Conservation (phyloP, 1,140 invertebrate species). For the Zaprionus tsacasi region DNA sequence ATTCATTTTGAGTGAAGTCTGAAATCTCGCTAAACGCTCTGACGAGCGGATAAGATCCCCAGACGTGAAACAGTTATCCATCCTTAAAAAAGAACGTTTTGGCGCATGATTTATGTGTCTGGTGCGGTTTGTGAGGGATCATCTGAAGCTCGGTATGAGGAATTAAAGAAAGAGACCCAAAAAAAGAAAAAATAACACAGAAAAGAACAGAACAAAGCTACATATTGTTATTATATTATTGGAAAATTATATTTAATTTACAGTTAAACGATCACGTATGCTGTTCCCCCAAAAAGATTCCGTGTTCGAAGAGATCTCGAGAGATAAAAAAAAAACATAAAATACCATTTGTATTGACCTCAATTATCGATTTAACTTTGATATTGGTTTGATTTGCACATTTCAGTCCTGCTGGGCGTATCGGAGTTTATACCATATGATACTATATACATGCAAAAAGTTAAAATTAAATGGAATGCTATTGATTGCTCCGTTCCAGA, state of each 20-base stretch:
- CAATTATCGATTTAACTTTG: conserved; percentile 84
- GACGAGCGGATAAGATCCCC: conserved; percentile 20
- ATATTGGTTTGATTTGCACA: conserved; percentile 83
- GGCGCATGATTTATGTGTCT: conserved; percentile 75
- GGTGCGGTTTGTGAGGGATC: conserved; percentile 68
- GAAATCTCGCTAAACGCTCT: conserved; percentile 26
- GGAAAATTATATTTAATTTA: conserved; percentile 84
- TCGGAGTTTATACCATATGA: conserved; percentile 18
- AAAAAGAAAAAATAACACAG: background rate
- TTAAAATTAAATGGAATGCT: conserved; percentile 82
- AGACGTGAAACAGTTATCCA: conserved; percentile 67
- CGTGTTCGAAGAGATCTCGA: conserved; percentile 33
- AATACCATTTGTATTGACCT: conserved; percentile 62
- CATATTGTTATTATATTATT: conserved; percentile 83
- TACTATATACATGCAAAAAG: conserved; percentile 44
- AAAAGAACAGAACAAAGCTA: conserved; percentile 52
- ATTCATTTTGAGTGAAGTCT: conserved; percentile 37
- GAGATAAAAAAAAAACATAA: background rate
- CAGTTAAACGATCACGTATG: conserved; percentile 84
- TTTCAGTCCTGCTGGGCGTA: conserved; percentile 46
- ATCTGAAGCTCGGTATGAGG: conserved; percentile 43
- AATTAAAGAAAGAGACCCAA: background rate
- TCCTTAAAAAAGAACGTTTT: conserved; percentile 39
- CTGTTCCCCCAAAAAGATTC: conserved; percentile 43
- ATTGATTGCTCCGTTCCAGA: conserved; percentile 67